These are phyloP conservation scores for Didymodactylos carnosus DNA, from an alignment of 2,888 invertebrate species.

Conservation along the genomic window DNA sequence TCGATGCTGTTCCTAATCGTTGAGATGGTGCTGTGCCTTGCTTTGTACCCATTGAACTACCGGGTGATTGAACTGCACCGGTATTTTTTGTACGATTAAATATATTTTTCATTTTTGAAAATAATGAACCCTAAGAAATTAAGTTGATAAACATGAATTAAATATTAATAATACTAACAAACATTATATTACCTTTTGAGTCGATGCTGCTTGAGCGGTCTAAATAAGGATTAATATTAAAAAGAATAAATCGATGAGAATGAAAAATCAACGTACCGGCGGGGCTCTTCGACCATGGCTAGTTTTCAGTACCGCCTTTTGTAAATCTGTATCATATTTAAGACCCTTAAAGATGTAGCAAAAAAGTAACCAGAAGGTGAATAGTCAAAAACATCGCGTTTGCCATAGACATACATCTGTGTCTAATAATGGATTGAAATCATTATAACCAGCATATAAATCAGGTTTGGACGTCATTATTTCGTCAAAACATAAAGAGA, in stretches of 20 bases:
- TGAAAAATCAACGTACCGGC: constrained; percentile 37
- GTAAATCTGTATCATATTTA: constrained; percentile 52
- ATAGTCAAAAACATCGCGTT: too few relatives aligned
- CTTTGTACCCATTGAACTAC: too few relatives aligned
- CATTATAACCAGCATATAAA: neutral
- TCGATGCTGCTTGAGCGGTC: constrained; percentile 18
- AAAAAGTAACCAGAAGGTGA: neutral
- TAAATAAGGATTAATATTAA: neutral
- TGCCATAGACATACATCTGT: neutral
- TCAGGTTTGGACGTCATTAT: neutral
- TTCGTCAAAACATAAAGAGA: too few relatives aligned
- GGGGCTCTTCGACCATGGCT: constrained; percentile 51
- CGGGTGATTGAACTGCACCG: neutral
- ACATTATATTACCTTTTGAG: neutral
- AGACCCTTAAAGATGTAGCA: constrained; percentile 46
- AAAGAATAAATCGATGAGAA: neutral
- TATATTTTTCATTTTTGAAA: constrained; percentile 18
- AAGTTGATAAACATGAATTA: too few relatives aligned
- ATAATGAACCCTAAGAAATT: constrained; percentile 19
- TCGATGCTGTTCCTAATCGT: constrained; percentile 18
- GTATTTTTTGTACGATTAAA: constrained; percentile 15
- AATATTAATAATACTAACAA: neutral
- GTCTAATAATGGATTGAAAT: neutral
- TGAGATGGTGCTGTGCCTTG: constrained; percentile 6
- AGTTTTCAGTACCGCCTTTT: constrained; percentile 52